A percentile compares a stretch with the other conserved stretches of the same genome.
Evolutionary conservation across 2,113 vertebrate genomes (phyloP).

Genomic region (pig (Sus scrofa)): DNA sequence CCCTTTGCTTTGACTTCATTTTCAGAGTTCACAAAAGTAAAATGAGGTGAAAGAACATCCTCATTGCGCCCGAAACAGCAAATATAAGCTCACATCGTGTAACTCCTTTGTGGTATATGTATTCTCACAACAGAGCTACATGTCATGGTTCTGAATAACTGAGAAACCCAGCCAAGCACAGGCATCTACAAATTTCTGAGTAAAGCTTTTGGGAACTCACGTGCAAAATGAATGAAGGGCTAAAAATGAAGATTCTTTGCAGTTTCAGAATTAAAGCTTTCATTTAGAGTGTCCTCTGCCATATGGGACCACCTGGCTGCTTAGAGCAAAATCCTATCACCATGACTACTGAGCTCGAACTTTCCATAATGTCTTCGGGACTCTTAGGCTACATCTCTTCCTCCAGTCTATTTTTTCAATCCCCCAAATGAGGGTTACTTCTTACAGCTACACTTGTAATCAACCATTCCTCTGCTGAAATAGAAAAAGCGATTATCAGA

Average conservation of each 20-base stretch:
- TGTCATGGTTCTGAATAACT: slow-evolving; percentile 52
- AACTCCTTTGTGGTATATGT: slow-evolving; percentile 27
- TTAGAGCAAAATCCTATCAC: slow-evolving; percentile 66
- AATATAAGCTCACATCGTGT: slow-evolving; percentile 29
- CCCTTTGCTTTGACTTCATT: not conserved
- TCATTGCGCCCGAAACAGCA: not conserved
- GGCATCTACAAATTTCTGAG: slow-evolving; percentile 57
- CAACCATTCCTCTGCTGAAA: not conserved
- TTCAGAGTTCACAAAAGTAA: slow-evolving; percentile 46
- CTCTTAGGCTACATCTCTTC: slow-evolving; percentile 30
- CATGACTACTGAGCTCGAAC: slow-evolving; percentile 70
- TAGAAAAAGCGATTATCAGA: not conserved
- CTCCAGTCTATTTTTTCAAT: slow-evolving; percentile 12
- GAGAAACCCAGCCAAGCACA: slow-evolving; percentile 53
- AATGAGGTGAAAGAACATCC: not conserved
- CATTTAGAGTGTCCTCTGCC: slow-evolving; percentile 60
- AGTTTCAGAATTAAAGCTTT: slow-evolving; percentile 67
- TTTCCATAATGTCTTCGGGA: slow-evolving; percentile 39
- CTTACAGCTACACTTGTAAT: slow-evolving; percentile 35
- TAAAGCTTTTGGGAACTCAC: slow-evolving; percentile 25
- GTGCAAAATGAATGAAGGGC: slow-evolving; percentile 71
- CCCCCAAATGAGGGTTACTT: not conserved
- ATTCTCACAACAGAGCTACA: slow-evolving; percentile 61
- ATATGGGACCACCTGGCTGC: slow-evolving; percentile 70
- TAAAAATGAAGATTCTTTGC: slow-evolving; percentile 53